Evolutionary conservation across 1,140 invertebrate genomes (phyloP).

Genomic region (Pseudobourletiella spinata): DNA sequence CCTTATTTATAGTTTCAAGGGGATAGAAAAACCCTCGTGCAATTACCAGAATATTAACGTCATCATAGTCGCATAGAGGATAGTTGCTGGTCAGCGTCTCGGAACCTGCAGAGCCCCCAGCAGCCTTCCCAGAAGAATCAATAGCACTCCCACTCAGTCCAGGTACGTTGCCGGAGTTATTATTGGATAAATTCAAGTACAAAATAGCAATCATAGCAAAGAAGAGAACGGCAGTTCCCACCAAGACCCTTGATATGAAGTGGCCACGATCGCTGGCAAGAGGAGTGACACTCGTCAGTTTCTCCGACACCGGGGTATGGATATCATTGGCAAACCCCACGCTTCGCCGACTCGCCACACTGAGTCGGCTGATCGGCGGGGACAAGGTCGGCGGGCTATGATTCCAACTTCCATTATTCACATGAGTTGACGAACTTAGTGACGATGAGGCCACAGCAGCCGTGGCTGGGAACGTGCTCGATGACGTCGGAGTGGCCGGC

Average conservation of each 20-base stretch:
- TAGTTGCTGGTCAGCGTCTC: slow-evolving; percentile 6
- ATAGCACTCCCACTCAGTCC: neutral
- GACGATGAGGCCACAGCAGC: neutral
- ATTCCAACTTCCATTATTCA: neutral
- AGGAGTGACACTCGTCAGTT: neutral
- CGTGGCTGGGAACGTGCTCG: neutral
- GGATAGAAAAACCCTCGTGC: too few relatives aligned
- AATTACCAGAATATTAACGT: slow-evolving; percentile 7
- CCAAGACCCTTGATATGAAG: slow-evolving; percentile 14
- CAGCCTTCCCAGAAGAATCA: neutral
- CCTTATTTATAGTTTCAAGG: too few relatives aligned
- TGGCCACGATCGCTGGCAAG: neutral
- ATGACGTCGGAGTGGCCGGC: neutral
- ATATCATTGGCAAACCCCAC: neutral
- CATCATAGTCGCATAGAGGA: slow-evolving; percentile 20
- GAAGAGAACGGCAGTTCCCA: slow-evolving; percentile 10
- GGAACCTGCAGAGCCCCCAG: neutral
- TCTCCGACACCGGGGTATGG: neutral
- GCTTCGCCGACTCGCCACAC: neutral
- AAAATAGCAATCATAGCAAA: slow-evolving; percentile 14
- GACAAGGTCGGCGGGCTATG: neutral
- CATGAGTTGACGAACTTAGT: neutral
- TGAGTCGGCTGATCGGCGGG: neutral
- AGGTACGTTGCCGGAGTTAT: neutral
- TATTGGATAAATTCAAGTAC: slow-evolving; percentile 16